Evolutionary conservation across 1,140 invertebrate genomes (phyloP).

Genomic region (Drosophila erecta): DNA sequence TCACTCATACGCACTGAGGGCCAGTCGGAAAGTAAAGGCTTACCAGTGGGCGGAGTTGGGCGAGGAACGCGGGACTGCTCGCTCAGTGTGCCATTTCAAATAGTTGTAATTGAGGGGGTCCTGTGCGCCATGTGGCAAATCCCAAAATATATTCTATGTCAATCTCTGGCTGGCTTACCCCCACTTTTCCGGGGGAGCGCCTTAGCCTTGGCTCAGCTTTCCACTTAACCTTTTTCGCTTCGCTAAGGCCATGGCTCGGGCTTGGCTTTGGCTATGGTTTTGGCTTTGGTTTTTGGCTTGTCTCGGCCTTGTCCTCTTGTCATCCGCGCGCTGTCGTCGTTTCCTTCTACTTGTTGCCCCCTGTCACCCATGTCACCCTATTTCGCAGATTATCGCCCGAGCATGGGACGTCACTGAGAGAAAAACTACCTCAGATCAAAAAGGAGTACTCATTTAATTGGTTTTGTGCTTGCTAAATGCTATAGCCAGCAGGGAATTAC

Average conservation of each 20-base stretch:
- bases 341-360: conserved; percentile 19
- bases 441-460: background rate
- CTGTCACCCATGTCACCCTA: background rate
- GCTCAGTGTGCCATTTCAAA: conserved; percentile 59
- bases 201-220: conserved; percentile 67
- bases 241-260: conserved; percentile 60
- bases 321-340: conserved; percentile 22
- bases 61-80: background rate
- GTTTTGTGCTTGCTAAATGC: background rate
- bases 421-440: background rate
- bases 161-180: conserved; percentile 36
- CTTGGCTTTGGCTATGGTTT: conserved; percentile 6
- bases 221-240: conserved; percentile 76
- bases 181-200: conserved; percentile 7
- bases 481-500: no score
- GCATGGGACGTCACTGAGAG: background rate
- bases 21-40: conserved; percentile 7
- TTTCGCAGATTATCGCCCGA: conserved; percentile 23
- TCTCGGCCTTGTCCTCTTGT: conserved; percentile 39
- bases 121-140: conserved; percentile 58
- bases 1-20: conserved; percentile 60
- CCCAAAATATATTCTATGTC: conserved; percentile 67
- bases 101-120: conserved; percentile 74
- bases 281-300: conserved; percentile 70
- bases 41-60: background rate